Evolutionary conservation across 1,140 invertebrate species (phyloP).

Genomic region (Oppia nitens): DNA sequence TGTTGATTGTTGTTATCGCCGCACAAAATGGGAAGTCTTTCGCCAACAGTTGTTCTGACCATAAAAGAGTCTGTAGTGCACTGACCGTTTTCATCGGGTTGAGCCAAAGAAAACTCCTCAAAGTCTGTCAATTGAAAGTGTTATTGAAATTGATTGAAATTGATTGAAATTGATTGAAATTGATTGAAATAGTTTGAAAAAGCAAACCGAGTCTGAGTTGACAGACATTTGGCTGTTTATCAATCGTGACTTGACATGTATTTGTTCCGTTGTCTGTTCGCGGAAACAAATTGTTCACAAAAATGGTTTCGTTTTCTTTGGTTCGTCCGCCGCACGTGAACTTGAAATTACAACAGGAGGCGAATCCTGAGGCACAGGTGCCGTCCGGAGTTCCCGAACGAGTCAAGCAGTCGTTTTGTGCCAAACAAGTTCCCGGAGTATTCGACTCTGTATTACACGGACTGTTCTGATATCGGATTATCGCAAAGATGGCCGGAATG

Average conservation of each 20-base stretch:
- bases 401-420: conserved; percentile 44
- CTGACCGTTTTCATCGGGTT: conserved; percentile 49
- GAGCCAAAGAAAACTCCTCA: conserved; percentile 47
- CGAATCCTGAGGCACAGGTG: conserved; percentile 50
- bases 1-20: conserved; percentile 68
- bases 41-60: conserved; percentile 41
- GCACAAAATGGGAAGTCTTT: conserved; percentile 49
- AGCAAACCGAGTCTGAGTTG: conserved; percentile 44
- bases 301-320: conserved; percentile 63
- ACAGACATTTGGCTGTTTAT: conserved; percentile 46
- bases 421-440: conserved; percentile 27
- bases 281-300: conserved; percentile 62
- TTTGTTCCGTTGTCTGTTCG: conserved; percentile 45
- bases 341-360: conserved; percentile 61
- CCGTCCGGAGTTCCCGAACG: conserved; percentile 41
- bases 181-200: too few relatives aligned
- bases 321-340: conserved; percentile 54
- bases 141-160: not conserved
- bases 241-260: conserved; percentile 48
- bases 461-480: conserved; percentile 20
- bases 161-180: too few relatives aligned
- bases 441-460: conserved; percentile 19
- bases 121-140: conserved; percentile 38
- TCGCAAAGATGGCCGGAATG: conserved; percentile 11
- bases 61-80: conserved; percentile 53